These are phyloP conservation scores for Chymomyza fuscimana DNA, from an alignment of 2,888 invertebrate species.

Conservation along the genomic window DNA sequence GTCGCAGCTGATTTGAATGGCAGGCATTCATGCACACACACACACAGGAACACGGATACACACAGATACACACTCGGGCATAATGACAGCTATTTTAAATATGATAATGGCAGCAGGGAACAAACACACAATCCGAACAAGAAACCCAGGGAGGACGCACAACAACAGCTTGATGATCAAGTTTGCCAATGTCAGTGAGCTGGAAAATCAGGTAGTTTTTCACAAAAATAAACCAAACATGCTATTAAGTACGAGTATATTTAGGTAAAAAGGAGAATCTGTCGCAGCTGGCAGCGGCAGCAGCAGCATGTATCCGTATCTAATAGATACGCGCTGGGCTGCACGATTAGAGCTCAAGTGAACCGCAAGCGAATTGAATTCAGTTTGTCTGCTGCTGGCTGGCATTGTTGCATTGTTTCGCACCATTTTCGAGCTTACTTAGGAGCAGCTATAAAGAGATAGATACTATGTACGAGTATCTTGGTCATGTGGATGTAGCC, in stretches of 20 bases:
- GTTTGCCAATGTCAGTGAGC: constrained; percentile 31
- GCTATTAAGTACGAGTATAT: constrained; percentile 16
- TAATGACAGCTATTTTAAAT: constrained; percentile 54
- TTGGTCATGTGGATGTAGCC: neutral
- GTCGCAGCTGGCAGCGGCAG: constrained; percentile 1
- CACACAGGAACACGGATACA: neutral
- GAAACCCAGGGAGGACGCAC: neutral
- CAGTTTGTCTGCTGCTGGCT: neutral
- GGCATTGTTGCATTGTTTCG: neutral
- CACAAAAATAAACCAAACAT: constrained; percentile 43
- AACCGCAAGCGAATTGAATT: neutral
- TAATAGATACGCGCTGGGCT: neutral
- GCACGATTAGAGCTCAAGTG: constrained; percentile 1
- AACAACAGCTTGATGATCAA: neutral
- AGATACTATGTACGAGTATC: neutral
- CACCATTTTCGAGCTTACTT: constrained; percentile 1
- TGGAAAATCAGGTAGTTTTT: constrained; percentile 69
- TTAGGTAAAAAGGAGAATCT: neutral
- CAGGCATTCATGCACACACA: neutral
- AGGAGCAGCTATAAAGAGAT: neutral
- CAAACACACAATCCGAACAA: neutral
- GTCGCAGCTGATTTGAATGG: constrained; percentile 59
- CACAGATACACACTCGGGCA: neutral
- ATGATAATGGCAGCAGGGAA: constrained; percentile 39
- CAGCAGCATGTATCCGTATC: neutral